Evolutionary conservation across 2,888 invertebrate species (phyloP), one percentile per base, ranked within the genome.

Genomic region (Allacma fusca): DNA sequence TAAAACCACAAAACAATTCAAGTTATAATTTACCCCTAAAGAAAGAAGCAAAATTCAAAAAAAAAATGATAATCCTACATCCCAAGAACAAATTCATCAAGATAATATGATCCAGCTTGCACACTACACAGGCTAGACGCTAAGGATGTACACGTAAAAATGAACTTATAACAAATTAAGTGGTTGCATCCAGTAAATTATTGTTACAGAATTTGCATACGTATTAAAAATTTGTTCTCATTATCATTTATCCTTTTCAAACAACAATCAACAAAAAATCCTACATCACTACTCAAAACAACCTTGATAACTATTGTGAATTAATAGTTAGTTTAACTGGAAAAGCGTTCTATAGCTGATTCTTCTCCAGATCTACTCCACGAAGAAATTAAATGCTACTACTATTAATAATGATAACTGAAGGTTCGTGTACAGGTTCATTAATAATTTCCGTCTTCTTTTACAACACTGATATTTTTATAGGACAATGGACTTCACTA

Each of bases 291-390:
- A 62, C 1, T 26, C 9, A 62, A 12, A 62, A 62, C 62, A 62
- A 62, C 62, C 68, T 40, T 69, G 9, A 40, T 69, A 69, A 69
- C 68, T 40, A 69, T 43, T 40, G 68, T 40, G 12, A 69, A 43
- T 69, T 69, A 69, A 69, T 29, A 50, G 29, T 57, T 71, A 71
- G 28, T 57, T 24, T 71, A 71, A 59, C 71, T 57, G 50, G 71
- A 71, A 71, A 71, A 71, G 71, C 71, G 57, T 24, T 44, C 50
- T 50, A 50, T 12, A 71, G 59, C 71, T 71, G 71, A 71, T 57
- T 57, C 44, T 28, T 28, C 28, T 50, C 26, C 23, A 62, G 7
- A 62, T 62, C 62, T 62, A 62, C 24, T 24, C 24, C 50, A 29
- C 16, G 23, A 26, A 21, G 34, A 67, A 67, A 67, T 29, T 67